A percentile compares a stretch with the other conserved stretches of the same genome.
These are phyloP conservation scores for Hestina assimilis DNA, from an alignment of 1,140 invertebrate genomes.

Conservation along the genomic window DNA sequence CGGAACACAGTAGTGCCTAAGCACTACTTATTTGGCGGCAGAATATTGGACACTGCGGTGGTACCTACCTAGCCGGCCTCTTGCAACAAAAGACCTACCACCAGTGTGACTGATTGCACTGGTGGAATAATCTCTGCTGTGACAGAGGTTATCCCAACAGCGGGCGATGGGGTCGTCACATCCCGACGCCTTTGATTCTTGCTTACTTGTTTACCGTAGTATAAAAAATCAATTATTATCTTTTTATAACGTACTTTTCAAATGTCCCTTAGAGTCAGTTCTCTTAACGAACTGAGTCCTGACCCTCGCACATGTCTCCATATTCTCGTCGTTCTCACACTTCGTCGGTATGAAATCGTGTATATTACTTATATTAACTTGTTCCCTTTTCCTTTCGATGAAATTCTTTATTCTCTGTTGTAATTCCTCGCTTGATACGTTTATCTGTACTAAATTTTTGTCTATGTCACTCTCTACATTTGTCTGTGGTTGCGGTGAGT, in stretches of 20 bases:
- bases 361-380: slow-evolving; percentile 84
- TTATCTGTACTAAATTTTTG: slow-evolving; percentile 80
- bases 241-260: slow-evolving; percentile 83
- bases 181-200: too few relatives aligned
- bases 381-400: slow-evolving; percentile 81
- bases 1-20: too few relatives aligned
- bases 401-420: slow-evolving; percentile 82
- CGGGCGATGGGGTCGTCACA: too few relatives aligned
- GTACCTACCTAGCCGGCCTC: too few relatives aligned
- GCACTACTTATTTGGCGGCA: too few relatives aligned
- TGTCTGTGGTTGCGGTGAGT: slow-evolving; percentile 14
- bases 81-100: too few relatives aligned
- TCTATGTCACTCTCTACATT: slow-evolving; percentile 34
- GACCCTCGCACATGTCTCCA: slow-evolving; percentile 82
- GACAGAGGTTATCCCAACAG: too few relatives aligned
- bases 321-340: slow-evolving; percentile 52
- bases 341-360: slow-evolving; percentile 69
- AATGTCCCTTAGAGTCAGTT: slow-evolving; percentile 83
- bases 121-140: too few relatives aligned
- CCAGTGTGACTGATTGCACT: too few relatives aligned
- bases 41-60: too few relatives aligned
- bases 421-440: slow-evolving; percentile 79
- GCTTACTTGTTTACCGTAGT: too few relatives aligned
- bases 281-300: slow-evolving; percentile 81
- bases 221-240: too few relatives aligned